Percentiles rank a stretch among this genome's conserved stretches.
Conservation (phyloP, 1,140 invertebrate species). For the Pseudomyrmex gracilis region DNA sequence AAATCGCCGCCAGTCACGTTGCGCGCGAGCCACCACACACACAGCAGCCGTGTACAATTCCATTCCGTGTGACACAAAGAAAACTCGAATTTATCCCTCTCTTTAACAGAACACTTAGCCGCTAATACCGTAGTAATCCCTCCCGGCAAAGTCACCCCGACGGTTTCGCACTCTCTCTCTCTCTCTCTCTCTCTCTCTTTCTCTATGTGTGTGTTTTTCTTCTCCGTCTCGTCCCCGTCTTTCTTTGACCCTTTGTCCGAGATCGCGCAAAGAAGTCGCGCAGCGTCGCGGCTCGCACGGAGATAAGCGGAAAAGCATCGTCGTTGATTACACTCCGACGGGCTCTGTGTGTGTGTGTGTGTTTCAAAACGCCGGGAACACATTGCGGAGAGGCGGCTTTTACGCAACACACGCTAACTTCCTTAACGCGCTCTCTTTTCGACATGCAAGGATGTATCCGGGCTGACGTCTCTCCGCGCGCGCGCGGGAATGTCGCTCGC, state of each 20-base stretch:
- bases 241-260: slow-evolving; percentile 32
- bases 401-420: slow-evolving; percentile 47
- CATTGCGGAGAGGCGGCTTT: slow-evolving; percentile 45
- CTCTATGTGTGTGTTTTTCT: neutral
- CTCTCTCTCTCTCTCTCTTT: neutral
- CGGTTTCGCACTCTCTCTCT: neutral
- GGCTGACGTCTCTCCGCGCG: slow-evolving; percentile 61
- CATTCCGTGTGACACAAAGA: neutral
- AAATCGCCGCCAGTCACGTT: slow-evolving; percentile 17
- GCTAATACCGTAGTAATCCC: slow-evolving; percentile 42
- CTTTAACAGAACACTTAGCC: slow-evolving; percentile 50
- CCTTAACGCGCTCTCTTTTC: slow-evolving; percentile 57
- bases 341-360: slow-evolving; percentile 30
- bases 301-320: slow-evolving; percentile 48
- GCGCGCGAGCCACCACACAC: neutral
- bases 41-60: slow-evolving; percentile 38
- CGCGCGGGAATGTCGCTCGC: slow-evolving; percentile 44
- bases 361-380: slow-evolving; percentile 35
- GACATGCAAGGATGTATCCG: slow-evolving; percentile 56
- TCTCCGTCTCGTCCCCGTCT: neutral
- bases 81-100: slow-evolving; percentile 34
- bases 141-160: slow-evolving; percentile 12
- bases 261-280: slow-evolving; percentile 25
- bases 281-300: slow-evolving; percentile 15
- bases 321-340: slow-evolving; percentile 43